Base-by-base conservation (phyloP, 92 coral and sea anemone species). In the Virgularia gustaviana region DNA sequence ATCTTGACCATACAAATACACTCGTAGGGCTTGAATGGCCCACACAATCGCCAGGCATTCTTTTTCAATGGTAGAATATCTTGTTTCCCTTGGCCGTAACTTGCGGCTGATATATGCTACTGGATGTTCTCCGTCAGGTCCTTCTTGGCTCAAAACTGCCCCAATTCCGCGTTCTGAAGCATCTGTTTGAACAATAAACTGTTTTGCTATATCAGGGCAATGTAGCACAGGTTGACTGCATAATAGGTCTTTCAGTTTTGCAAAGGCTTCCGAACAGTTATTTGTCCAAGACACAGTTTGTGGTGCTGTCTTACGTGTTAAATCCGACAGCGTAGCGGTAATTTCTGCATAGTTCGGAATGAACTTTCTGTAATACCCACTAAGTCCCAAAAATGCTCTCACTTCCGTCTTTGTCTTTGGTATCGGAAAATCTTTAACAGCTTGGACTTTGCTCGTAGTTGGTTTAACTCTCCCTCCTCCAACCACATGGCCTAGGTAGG, bases 331-430 rank as follows among this genome's bases (percentile, higher is more conserved):
- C 4, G 83, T 82, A 3, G 73, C 90, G 0, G 85, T 70, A 11
- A 82, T 54, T 20, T 72, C 79, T 33, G 85, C 87, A 51, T 65
- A 83, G 60, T 75, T 63, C 1, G 83, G 87, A 28, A 86, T 52
- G 63, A 71, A 79, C 56, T 70, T 71, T 9, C 73, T 19, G 39
- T 82, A 76, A 36, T 70, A 61, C 7, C 83, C 83, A 12, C 42
- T 41, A 18, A 79, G 70, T 2, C 70, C 72, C 23, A 79, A 2
- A 18, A 79, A 79, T 10, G 73, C 35, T 39, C 67, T 37, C 38
- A 72, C 73, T 6, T 71, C 78, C 36, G 73, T 79, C 73, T 71
- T 71, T 4, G 72, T 71, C 35, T 9, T 49, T 29, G 89, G 85
- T 45, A 52, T 25, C 23, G 65, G 18, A 3, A 70, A 64, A 22